These are phyloP conservation scores for Campodea augens DNA, from an alignment of 1,140 invertebrate species.

Conservation along the genomic window DNA sequence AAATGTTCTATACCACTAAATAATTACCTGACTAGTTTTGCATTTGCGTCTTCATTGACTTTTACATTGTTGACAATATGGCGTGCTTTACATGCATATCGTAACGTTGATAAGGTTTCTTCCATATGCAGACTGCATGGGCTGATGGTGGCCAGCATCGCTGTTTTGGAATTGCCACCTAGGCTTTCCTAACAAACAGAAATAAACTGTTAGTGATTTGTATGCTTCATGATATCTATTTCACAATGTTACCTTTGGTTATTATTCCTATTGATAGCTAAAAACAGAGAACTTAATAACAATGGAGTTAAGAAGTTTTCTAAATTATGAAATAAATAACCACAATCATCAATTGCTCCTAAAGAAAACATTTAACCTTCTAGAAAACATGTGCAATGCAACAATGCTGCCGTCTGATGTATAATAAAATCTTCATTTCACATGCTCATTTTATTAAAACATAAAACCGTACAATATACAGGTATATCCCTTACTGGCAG, in stretches of 20 bases:
- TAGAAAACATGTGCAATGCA: too few relatives aligned
- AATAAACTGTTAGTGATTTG: not conserved
- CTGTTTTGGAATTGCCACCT: conserved; percentile 41
- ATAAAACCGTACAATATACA: too few relatives aligned
- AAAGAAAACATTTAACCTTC: too few relatives aligned
- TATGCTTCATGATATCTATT: not conserved
- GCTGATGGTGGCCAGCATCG: conserved; percentile 51
- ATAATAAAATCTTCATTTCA: too few relatives aligned
- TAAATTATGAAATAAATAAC: too few relatives aligned
- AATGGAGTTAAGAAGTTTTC: too few relatives aligned
- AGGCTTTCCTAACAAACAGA: conserved; percentile 32
- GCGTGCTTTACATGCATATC: conserved; percentile 72
- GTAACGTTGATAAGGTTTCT: conserved; percentile 60
- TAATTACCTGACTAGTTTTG: conserved; percentile 34
- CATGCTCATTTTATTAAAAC: too few relatives aligned
- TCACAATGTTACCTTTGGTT: not conserved
- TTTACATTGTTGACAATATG: conserved; percentile 63
- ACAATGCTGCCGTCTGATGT: too few relatives aligned
- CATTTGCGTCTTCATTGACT: conserved; percentile 60
- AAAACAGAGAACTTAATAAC: too few relatives aligned
- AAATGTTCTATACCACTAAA: too few relatives aligned
- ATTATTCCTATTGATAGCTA: not conserved
- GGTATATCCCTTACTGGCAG: too few relatives aligned
- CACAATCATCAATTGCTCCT: too few relatives aligned
- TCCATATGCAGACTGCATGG: conserved; percentile 58